These are phyloP conservation scores for Heliornis fulica DNA, from an alignment of 2,113 vertebrate genomes.

Conservation along the genomic window DNA sequence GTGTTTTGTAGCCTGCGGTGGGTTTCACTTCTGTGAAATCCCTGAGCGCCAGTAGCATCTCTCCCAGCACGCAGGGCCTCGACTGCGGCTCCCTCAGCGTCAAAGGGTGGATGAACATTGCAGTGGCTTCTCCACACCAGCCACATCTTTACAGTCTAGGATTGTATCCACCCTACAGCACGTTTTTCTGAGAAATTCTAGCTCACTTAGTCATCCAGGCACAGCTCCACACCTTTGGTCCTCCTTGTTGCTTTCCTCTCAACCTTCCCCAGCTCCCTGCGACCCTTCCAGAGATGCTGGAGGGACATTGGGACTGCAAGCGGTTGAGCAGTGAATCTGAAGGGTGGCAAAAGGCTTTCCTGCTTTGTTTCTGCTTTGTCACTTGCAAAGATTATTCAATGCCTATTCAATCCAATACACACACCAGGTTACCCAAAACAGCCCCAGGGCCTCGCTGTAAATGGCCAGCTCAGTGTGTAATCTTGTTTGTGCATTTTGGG, in stretches of 20 bases:
- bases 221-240: not conserved
- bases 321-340: not conserved
- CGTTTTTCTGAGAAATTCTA: conserved; percentile 30
- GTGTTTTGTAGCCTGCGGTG: not conserved
- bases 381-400: not conserved
- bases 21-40: not conserved
- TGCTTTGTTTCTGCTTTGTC: not conserved
- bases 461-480: not conserved
- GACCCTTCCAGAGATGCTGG: not conserved
- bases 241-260: not conserved
- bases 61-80: accelerated
- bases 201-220: conserved; percentile 41
- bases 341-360: not conserved
- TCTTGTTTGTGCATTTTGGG: not conserved
- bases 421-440: not conserved
- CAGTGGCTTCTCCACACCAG: not conserved
- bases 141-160: not conserved
- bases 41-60: not conserved
- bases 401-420: not conserved
- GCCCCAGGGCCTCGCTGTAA: not conserved
- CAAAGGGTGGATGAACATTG: not conserved
- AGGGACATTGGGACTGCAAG: not conserved
- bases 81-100: not conserved
- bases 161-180: not conserved
- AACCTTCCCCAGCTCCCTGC: not conserved